Percentiles rank a stretch among this genome's conserved stretches.
These are phyloP conservation scores for Microtus californicus DNA, from an alignment of 2,797 vertebrate species.

Conservation along the genomic window DNA sequence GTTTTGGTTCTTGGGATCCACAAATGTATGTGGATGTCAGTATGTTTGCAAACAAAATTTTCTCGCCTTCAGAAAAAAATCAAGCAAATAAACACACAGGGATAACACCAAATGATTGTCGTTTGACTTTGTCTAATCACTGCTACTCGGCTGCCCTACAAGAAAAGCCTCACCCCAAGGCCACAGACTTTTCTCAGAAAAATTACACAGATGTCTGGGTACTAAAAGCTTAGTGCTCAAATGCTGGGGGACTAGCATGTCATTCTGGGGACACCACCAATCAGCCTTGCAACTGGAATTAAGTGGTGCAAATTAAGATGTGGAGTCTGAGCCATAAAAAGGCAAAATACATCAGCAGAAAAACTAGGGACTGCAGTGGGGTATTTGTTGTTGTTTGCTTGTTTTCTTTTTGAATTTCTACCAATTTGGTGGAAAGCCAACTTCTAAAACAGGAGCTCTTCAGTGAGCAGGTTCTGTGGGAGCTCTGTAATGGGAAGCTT, in stretches of 20 bases:
- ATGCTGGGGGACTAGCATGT: neutral
- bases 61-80: constrained; percentile 11
- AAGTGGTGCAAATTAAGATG: constrained; percentile 32
- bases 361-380: constrained; percentile 3
- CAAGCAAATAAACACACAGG: neutral
- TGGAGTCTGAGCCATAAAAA: neutral
- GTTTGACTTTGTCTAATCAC: constrained; percentile 26
- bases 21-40: neutral
- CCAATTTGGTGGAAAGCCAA: constrained; percentile 54
- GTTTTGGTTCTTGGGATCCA: constrained; percentile 38
- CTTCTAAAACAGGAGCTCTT: constrained; percentile 72
- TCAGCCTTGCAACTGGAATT: neutral
- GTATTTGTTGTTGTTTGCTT: neutral
- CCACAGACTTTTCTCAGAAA: constrained; percentile 50
- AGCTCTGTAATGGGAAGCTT: constrained; percentile 60
- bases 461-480: constrained; percentile 53
- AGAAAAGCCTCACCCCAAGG: constrained; percentile 1
- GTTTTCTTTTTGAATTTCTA: constrained; percentile 55
- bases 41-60: constrained; percentile 65
- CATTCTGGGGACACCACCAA: neutral
- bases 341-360: neutral
- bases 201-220: constrained; percentile 31
- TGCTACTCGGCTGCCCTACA: neutral
- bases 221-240: constrained; percentile 27
- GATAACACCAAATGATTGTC: constrained; percentile 52